phyloP scores from a whole-genome alignment of 2,797 vertebrate genomes.

The Spheniscus humboldti region DNA sequence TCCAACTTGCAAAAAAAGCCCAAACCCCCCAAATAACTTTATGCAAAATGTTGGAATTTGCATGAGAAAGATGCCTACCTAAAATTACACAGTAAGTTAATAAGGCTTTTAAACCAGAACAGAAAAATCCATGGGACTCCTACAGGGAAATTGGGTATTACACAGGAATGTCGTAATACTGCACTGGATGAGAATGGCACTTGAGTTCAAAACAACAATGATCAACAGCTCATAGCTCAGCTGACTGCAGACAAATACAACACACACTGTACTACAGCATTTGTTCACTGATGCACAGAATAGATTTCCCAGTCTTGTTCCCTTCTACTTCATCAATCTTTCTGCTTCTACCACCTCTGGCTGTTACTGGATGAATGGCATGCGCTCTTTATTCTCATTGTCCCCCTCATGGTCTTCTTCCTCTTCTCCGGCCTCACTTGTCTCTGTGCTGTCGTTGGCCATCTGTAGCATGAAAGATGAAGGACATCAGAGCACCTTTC shows the following conservation, averaged over 20 bases:
- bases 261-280: conserved; percentile 84
- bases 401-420: conserved; percentile 97
- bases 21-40: neutral
- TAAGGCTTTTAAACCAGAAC: conserved; percentile 49
- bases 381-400: conserved; percentile 95
- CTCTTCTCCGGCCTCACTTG: conserved; percentile 96
- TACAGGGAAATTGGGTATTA: conserved; percentile 48
- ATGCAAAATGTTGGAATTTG: neutral
- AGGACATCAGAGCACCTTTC: neutral
- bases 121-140: conserved; percentile 48
- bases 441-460: conserved; percentile 99
- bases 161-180: conserved; percentile 76
- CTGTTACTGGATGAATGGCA: conserved; percentile 95
- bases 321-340: conserved; percentile 50
- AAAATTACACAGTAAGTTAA: conserved; percentile 44
- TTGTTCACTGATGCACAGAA: conserved; percentile 79
- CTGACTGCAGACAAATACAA: conserved; percentile 82
- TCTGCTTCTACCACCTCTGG: neutral
- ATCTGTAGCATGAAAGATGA: conserved; percentile 78
- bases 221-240: conserved; percentile 78
- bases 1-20: conserved; percentile 22
- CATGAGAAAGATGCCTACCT: conserved; percentile 45
- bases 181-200: conserved; percentile 80
- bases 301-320: conserved; percentile 67
- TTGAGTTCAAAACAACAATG: conserved; percentile 79